phyloP scores from a whole-genome alignment of 2,797 vertebrate species.

The Crotalus adamanteus region DNA sequence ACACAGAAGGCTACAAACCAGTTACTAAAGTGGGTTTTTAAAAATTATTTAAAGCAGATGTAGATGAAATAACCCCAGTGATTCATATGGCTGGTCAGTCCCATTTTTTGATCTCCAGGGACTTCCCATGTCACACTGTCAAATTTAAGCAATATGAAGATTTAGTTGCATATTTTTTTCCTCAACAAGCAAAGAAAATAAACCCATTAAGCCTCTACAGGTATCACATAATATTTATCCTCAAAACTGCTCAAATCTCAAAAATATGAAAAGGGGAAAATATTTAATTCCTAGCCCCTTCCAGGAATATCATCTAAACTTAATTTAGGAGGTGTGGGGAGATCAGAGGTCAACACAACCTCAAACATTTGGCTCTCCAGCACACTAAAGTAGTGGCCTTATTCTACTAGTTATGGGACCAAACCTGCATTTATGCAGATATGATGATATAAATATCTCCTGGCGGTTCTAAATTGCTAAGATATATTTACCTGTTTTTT shows the following conservation, averaged over 20 bases:
- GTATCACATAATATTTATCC: not conserved
- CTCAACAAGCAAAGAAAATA: not conserved
- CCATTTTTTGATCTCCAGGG: not conserved
- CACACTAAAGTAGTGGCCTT: not conserved
- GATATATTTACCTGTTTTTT: slow-evolving; percentile 69
- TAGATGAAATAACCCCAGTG: not conserved
- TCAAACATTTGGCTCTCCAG: not conserved
- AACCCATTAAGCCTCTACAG: not conserved
- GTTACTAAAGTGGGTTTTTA: not conserved
- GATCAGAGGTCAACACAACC: not conserved
- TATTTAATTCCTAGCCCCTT: not conserved
- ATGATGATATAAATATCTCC: not conserved
- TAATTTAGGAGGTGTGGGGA: not conserved
- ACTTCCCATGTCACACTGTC: not conserved
- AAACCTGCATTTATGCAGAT: not conserved
- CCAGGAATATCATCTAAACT: not conserved
- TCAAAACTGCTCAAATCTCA: not conserved
- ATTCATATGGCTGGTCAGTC: not conserved
- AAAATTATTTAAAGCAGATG: not conserved
- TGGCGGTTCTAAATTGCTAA: not conserved
- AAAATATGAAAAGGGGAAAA: not conserved
- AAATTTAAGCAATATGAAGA: not conserved
- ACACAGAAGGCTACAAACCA: not conserved
- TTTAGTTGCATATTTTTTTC: not conserved
- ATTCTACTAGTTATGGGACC: not conserved